Conservation (phyloP, 2,888 invertebrate genomes). For the Perizoma affinitatum region DNA sequence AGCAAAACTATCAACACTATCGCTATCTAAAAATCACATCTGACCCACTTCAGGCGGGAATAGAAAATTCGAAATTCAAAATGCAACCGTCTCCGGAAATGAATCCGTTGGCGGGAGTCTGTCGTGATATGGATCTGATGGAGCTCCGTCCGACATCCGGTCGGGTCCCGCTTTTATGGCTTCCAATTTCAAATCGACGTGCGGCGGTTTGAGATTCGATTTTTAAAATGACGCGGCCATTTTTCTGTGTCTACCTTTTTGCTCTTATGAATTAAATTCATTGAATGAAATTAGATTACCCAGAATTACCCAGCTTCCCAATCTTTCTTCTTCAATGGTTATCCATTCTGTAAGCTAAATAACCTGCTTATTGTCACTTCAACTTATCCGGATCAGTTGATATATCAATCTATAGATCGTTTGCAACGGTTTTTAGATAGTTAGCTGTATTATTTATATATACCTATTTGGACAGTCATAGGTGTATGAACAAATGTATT, state of each 20-base stretch:
- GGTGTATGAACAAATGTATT: too few relatives aligned
- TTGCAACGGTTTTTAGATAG: too few relatives aligned
- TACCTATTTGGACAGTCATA: too few relatives aligned
- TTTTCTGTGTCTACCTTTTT: slow-evolving; percentile 20
- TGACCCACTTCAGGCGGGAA: slow-evolving; percentile 61
- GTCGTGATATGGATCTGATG: slow-evolving; percentile 80
- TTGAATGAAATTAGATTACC: too few relatives aligned
- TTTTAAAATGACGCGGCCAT: slow-evolving; percentile 39
- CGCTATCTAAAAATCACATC: slow-evolving; percentile 51
- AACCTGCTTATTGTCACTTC: too few relatives aligned
- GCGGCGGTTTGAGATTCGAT: slow-evolving; percentile 40
- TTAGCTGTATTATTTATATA: too few relatives aligned
- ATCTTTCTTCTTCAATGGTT: too few relatives aligned
- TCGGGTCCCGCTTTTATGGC: slow-evolving; percentile 77
- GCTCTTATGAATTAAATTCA: slow-evolving; percentile 4
- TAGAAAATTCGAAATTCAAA: slow-evolving; percentile 75
- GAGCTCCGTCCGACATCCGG: slow-evolving; percentile 76
- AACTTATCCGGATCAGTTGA: too few relatives aligned
- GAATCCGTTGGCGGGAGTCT: slow-evolving; percentile 77
- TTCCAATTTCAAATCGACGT: slow-evolving; percentile 74
- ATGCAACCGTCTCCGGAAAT: slow-evolving; percentile 79
- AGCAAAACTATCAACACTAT: slow-evolving; percentile 39
- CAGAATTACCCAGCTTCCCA: too few relatives aligned
- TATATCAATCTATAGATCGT: too few relatives aligned
- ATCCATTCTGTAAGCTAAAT: too few relatives aligned